These are phyloP conservation scores for Myoxocephalus aenaeus DNA, from an alignment of 2,797 vertebrate genomes.

Conservation along the genomic window DNA sequence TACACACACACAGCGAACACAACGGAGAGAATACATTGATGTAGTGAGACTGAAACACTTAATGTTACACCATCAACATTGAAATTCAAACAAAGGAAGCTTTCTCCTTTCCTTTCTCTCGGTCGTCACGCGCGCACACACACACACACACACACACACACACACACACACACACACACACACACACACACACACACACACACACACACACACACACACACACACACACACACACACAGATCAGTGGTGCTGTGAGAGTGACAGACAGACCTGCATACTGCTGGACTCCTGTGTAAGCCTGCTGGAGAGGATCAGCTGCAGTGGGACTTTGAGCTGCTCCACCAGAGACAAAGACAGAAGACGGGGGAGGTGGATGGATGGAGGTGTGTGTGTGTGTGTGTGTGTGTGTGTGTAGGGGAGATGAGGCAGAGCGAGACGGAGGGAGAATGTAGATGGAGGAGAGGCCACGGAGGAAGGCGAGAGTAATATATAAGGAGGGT, in stretches of 20 bases:
- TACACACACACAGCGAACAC: conserved; percentile 41
- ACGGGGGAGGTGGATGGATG: conserved; percentile 37
- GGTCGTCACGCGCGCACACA: background rate
- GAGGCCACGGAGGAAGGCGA: conserved; percentile 56
- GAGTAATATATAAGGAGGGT: conserved; percentile 64
- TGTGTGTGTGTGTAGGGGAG: conserved; percentile 11
- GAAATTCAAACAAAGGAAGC: conserved; percentile 58
- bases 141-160: conserved; percentile 31
- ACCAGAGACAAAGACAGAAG: conserved; percentile 71
- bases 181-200: conserved; percentile 13
- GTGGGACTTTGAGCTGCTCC: conserved; percentile 98
- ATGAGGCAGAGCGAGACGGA: conserved; percentile 52
- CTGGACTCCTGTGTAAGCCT: conserved; percentile 99
- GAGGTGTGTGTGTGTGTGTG: conserved; percentile 35
- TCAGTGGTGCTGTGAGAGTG: conserved; percentile 61
- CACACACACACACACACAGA: conserved; percentile 26
- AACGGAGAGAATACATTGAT: conserved; percentile 60
- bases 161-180: conserved; percentile 10
- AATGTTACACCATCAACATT: conserved; percentile 69
- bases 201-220: conserved; percentile 29
- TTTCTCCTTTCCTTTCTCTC: conserved; percentile 17
- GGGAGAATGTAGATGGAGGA: conserved; percentile 66
- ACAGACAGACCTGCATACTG: conserved; percentile 97
- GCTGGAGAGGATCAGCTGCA: conserved; percentile 97
- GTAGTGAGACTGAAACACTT: conserved; percentile 51